phyloP scores from a whole-genome alignment of 2,113 vertebrate species.

The Willisornis vidua region DNA sequence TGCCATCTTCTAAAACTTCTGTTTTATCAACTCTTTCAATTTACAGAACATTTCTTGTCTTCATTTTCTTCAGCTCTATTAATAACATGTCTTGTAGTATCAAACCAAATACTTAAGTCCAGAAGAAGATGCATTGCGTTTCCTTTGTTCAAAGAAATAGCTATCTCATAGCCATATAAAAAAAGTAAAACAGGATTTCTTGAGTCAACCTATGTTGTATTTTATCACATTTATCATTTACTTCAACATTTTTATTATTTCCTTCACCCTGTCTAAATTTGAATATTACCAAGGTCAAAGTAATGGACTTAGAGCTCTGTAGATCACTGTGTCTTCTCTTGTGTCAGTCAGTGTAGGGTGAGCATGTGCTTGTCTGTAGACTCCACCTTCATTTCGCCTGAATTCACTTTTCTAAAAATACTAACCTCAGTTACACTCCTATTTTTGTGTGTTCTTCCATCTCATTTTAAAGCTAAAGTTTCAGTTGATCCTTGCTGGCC shows the following conservation, averaged over 20 bases:
- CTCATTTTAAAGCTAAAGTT: neutral
- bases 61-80: neutral
- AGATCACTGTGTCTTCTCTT: neutral
- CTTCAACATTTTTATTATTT: neutral
- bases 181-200: neutral
- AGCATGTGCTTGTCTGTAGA: neutral
- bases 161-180: neutral
- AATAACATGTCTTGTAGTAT: neutral
- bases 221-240: neutral
- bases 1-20: neutral
- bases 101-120: neutral
- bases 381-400: neutral
- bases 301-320: neutral
- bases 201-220: neutral
- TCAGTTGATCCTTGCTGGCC: neutral
- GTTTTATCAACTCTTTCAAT: neutral
- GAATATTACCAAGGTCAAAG: neutral
- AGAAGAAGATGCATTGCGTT: neutral
- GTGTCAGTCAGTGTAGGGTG: neutral
- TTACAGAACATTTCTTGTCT: neutral
- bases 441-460: neutral
- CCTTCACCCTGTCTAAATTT: neutral
- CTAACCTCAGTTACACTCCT: neutral
- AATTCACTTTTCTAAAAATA: neutral
- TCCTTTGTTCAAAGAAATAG: neutral